Evolutionary conservation across 64 coral and sea anemone species (phyloP), one percentile per base, ranked within the genome.

Genomic region (Porites australiensis): DNA sequence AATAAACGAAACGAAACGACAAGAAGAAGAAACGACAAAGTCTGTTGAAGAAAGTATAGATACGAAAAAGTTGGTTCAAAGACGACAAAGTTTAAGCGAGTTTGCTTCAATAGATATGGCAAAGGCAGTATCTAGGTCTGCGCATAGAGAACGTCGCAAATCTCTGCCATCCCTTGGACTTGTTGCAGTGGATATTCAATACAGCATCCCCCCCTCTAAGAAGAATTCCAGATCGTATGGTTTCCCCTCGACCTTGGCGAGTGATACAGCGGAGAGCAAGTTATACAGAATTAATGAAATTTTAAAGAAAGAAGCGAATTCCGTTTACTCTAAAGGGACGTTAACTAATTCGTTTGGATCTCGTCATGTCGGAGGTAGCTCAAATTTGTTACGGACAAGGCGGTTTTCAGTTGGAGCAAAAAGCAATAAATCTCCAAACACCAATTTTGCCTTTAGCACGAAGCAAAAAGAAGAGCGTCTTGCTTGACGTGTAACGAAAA

Each of bases 401-500:
- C 51, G 75, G 51, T 11, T 55, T 22, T 78, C 75, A 57, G 18
- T 78, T 0, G 75, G 75, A n/a, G 19, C 75, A 1, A 18, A 78
- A 50, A 18, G 18, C 1, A 78, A 55, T 78, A 55, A 53, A 19
- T 14, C 20, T 4, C 12, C 50, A 78, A 78, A 50, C 8, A 21
- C 16, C 9, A 10, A 8, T 3, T n/a, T 57, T 55, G 50, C 7
- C 5, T 5, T 23, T 52, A 6, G 8, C 54, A 50, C 50, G 12
- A 75, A 75, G 12, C 49, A 78, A 15, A 78, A 15, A 78, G 75
- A 27, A 53, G 75, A 78, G 10, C 49, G 22, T 78, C 50, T 75
- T 75, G 73, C 19, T 75, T 0, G 4, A 50, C 44, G 46, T 16
- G 44, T 14, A 3, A 13, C 6, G 73, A 50, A 75, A 75, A 13